A percentile compares a stretch with the other conserved stretches of the same genome.
Conservation (phyloP, 2,113 vertebrate genomes). For the Mesoclemmys tuberculata region DNA sequence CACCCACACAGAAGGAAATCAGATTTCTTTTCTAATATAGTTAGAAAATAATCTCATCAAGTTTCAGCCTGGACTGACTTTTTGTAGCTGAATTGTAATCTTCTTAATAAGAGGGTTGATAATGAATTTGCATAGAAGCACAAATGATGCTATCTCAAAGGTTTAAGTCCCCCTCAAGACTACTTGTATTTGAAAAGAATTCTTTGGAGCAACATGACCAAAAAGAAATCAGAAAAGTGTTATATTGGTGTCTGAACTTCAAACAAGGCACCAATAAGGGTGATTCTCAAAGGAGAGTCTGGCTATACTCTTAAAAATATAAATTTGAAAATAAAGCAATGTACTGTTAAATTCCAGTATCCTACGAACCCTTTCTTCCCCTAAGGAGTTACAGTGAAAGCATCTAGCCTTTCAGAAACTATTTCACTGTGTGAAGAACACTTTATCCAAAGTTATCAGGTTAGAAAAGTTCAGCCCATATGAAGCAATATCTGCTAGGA, state of each 20-base stretch:
- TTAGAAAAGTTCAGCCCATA: neutral
- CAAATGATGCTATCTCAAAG: neutral
- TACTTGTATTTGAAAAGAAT: neutral
- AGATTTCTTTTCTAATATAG: neutral
- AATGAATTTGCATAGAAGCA: neutral
- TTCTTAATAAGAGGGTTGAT: conserved; percentile 13
- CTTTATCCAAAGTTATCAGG: accelerated
- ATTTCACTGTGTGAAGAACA: neutral
- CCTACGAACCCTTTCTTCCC: neutral
- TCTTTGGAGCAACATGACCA: neutral
- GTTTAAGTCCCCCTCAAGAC: neutral
- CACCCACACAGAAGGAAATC: neutral
- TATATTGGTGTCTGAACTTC: neutral
- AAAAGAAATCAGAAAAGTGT: neutral
- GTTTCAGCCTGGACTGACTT: neutral
- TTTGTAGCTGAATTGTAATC: neutral
- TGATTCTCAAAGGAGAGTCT: neutral
- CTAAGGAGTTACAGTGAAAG: neutral
- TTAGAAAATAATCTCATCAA: neutral
- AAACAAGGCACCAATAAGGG: neutral
- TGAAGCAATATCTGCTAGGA: neutral
- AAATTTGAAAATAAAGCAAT: neutral
- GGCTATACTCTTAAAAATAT: neutral
- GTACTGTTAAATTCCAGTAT: neutral
- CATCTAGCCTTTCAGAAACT: neutral